These are phyloP conservation scores for Pitangus sulphuratus DNA, from an alignment of 2,797 vertebrate species.

Conservation along the genomic window DNA sequence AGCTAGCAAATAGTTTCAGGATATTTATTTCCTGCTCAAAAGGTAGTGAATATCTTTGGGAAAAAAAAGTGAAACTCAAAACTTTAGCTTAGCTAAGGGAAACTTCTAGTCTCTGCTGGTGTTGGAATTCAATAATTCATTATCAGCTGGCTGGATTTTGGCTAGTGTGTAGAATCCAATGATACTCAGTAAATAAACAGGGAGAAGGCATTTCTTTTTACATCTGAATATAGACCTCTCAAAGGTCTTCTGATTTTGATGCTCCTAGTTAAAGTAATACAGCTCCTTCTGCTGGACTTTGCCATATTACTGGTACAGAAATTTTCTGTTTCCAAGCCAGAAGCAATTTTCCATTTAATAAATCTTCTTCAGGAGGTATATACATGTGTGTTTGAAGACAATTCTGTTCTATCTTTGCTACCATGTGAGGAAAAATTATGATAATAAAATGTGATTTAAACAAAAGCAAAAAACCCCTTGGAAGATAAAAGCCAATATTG, in stretches of 20 bases:
- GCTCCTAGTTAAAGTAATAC: background rate
- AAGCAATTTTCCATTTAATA: background rate
- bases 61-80: background rate
- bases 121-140: background rate
- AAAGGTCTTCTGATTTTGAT: background rate
- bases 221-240: background rate
- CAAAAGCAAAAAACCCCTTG: background rate
- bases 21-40: constrained; percentile 7
- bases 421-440: background rate
- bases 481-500: background rate
- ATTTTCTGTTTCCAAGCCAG: background rate
- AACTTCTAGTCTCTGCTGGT: background rate
- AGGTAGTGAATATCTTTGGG: background rate
- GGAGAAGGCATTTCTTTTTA: background rate
- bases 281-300: background rate
- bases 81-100: constrained; percentile 12
- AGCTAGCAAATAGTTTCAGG: background rate
- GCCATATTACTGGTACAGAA: background rate
- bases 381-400: background rate
- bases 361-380: background rate
- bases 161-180: background rate
- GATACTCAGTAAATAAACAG: background rate
- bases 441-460: background rate
- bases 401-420: background rate
- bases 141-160: background rate